phyloP scores from a whole-genome alignment of 2,113 vertebrate genomes.

The Dryoscopus gambensis region DNA sequence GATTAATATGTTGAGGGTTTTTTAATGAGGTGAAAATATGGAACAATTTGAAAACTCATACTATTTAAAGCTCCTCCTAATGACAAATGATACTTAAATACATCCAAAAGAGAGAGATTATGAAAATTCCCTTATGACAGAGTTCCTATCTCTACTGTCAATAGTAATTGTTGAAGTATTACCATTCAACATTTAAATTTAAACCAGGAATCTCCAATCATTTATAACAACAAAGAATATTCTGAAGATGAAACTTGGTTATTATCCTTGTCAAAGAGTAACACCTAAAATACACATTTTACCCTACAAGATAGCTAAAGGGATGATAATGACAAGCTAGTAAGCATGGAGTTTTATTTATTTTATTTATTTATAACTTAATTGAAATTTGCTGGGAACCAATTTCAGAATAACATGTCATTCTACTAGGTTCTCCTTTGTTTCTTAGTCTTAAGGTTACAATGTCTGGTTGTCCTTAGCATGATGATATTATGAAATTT shows the following conservation, averaged over 20 bases:
- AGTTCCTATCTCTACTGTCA: not conserved
- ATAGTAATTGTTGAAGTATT: not conserved
- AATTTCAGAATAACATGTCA: not conserved
- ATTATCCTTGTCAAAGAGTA: not conserved
- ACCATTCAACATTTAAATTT: not conserved
- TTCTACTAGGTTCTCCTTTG: not conserved
- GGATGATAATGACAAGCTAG: not conserved
- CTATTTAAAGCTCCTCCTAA: not conserved
- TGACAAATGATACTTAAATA: not conserved
- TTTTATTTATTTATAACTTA: not conserved
- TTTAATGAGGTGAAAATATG: constrained; percentile 25
- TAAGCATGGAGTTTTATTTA: not conserved
- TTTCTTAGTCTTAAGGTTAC: not conserved
- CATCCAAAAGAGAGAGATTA: not conserved
- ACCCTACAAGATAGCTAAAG: not conserved
- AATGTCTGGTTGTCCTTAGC: not conserved
- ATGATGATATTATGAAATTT: not conserved
- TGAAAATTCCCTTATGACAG: not conserved
- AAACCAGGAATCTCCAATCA: not conserved
- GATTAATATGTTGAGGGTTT: not conserved
- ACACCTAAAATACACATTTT: not conserved
- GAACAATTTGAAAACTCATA: constrained; percentile 6
- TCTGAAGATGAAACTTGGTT: not conserved
- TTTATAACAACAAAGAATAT: not conserved
- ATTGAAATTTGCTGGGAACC: not conserved